Evolutionary conservation across 2,888 invertebrate genomes (phyloP).

Genomic region (Tubiluchus corallicola): DNA sequence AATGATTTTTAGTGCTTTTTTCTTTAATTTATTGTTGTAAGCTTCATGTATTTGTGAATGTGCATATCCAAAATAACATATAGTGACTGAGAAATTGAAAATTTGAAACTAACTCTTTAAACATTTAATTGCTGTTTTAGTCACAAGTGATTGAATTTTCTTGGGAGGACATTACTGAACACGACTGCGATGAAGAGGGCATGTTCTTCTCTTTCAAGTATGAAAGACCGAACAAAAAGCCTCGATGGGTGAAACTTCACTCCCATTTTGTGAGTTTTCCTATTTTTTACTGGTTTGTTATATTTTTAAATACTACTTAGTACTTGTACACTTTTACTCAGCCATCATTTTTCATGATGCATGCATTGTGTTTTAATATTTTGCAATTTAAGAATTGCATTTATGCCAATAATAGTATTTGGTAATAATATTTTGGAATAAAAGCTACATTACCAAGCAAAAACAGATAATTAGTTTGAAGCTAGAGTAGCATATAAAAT

Average conservation of each 20-base stretch:
- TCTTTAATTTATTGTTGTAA: no score
- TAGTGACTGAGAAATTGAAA: no score
- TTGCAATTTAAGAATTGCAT: no score
- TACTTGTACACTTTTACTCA: slow-evolving; percentile 8
- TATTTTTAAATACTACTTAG: slow-evolving; percentile 7
- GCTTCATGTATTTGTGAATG: no score
- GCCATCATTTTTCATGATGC: slow-evolving; percentile 9
- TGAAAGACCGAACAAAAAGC: slow-evolving; percentile 54
- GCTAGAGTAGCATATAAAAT: no score
- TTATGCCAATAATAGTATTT: no score
- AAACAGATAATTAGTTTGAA: no score
- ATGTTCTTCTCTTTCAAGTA: slow-evolving; percentile 79
- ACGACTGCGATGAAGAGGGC: slow-evolving; percentile 78
- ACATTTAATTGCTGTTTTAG: slow-evolving; percentile 22
- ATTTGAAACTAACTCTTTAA: background rate
- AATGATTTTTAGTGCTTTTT: no score
- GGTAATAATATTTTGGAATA: no score
- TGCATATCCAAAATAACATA: no score
- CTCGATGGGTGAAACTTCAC: slow-evolving; percentile 65
- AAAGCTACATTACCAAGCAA: no score
- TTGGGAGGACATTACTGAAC: slow-evolving; percentile 63
- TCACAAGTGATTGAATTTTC: slow-evolving; percentile 58
- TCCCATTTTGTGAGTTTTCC: slow-evolving; percentile 59
- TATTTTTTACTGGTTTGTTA: slow-evolving; percentile 9
- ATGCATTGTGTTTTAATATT: no score